Conservation (phyloP, 2,888 invertebrate genomes). For the Drosophila seclusa region DNA sequence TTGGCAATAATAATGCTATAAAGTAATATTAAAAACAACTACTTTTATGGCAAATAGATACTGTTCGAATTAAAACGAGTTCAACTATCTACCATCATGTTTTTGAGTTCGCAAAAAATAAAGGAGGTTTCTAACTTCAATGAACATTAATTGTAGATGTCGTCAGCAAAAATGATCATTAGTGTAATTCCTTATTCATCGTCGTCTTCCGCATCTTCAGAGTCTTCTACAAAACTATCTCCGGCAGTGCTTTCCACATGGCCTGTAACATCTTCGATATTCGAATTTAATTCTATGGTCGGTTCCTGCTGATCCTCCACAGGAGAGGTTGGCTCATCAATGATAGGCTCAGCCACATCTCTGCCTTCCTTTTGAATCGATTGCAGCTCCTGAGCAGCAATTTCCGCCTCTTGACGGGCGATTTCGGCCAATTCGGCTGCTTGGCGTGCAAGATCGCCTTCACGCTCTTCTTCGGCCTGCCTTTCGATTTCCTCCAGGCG, state of each 20-base stretch:
- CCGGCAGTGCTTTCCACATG: constrained; percentile 50
- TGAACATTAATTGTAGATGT: constrained; percentile 14
- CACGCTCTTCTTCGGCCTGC: constrained; percentile 86
- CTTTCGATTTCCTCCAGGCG: constrained; percentile 86
- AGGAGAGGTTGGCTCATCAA: constrained; percentile 83
- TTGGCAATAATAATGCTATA: constrained; percentile 10
- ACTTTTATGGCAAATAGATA: constrained; percentile 17
- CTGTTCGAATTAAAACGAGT: neutral
- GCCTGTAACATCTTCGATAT: constrained; percentile 52
- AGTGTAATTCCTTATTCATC: constrained; percentile 38
- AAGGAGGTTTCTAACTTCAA: constrained; percentile 25
- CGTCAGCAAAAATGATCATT: constrained; percentile 5
- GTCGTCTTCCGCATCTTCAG: constrained; percentile 61
- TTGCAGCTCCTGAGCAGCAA: constrained; percentile 87
- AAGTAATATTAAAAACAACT: constrained; percentile 29
- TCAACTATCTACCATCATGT: constrained; percentile 15
- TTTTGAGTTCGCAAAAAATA: constrained; percentile 14
- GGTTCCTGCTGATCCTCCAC: constrained; percentile 70
- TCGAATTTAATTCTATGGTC: constrained; percentile 71
- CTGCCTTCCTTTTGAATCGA: constrained; percentile 75
- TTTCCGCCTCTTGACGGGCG: constrained; percentile 88
- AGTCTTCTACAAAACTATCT: constrained; percentile 64
- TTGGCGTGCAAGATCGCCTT: constrained; percentile 89
- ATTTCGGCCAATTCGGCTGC: constrained; percentile 90
- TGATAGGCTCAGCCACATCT: constrained; percentile 84